Conservation (phyloP, 2,797 vertebrate species). For the Enteromius unitaeniatus region DNA sequence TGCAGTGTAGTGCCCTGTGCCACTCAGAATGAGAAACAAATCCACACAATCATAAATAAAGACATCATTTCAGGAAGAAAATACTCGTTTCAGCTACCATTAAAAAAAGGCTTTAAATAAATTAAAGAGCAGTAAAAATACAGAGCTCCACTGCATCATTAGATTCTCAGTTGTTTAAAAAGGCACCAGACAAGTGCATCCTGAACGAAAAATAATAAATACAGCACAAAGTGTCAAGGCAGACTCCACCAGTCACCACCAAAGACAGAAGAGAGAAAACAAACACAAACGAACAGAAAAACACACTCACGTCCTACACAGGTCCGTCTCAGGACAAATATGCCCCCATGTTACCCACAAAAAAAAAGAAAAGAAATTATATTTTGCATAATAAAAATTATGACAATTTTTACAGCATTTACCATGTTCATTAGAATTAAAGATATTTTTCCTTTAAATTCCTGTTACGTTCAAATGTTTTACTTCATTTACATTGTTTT, state of each 20-base stretch:
- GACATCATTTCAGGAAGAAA: slow-evolving; percentile 61
- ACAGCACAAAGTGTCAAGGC: slow-evolving; percentile 50
- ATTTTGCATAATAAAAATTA: background rate
- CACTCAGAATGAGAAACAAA: slow-evolving; percentile 63
- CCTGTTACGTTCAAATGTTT: background rate
- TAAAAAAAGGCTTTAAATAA: slow-evolving; percentile 75
- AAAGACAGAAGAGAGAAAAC: slow-evolving; percentile 20
- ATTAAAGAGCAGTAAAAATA: slow-evolving; percentile 32
- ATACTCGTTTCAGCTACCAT: slow-evolving; percentile 63
- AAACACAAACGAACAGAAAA: slow-evolving; percentile 3
- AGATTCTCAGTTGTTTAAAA: slow-evolving; percentile 51
- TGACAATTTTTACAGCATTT: background rate
- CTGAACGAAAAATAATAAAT: slow-evolving; percentile 63
- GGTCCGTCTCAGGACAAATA: background rate
- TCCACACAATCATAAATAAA: slow-evolving; percentile 78
- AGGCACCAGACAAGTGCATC: slow-evolving; percentile 51
- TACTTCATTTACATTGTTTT: background rate
- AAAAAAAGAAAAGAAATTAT: background rate
- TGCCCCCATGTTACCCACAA: background rate
- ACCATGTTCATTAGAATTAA: background rate
- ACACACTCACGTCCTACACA: background rate
- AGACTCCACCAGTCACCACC: slow-evolving; percentile 29
- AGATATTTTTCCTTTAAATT: background rate
- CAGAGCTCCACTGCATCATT: slow-evolving; percentile 49
- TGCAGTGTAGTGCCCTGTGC: slow-evolving; percentile 59